Conservation (phyloP, 2,113 vertebrate genomes). For the pig (Sus scrofa) region T2T-Sscrofa CM000818.6:1336501-1337000, state of each 20-base stretch:
- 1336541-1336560: no score
- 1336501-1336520: no score
- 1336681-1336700: background rate
- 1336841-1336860: background rate
- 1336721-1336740: background rate
- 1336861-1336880: background rate
- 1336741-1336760: background rate
- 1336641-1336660: background rate
- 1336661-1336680: background rate
- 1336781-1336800: background rate
- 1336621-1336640: background rate
- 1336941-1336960: background rate
- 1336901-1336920: background rate
- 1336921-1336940: background rate
- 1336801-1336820: background rate
- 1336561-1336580: no score
- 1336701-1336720: background rate
- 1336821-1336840: background rate
- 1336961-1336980: background rate
- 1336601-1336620: background rate
- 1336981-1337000: background rate
- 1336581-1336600: background rate
- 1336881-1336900: background rate
- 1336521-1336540: no score
- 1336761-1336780: background rate